Evolutionary conservation across 2,113 vertebrate species (phyloP).

Genomic region (Hipposideros armiger): DNA sequence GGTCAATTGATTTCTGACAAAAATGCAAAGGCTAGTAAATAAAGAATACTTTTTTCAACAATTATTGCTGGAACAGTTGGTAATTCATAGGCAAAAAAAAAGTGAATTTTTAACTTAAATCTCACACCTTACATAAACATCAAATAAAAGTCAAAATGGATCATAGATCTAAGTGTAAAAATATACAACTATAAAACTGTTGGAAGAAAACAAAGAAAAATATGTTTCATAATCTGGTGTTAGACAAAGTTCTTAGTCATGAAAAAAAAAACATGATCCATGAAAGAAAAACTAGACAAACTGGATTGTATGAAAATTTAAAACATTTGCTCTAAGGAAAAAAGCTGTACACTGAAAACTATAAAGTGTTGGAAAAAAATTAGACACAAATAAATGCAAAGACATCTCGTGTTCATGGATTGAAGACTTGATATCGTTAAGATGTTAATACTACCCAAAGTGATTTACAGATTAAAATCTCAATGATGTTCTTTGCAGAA

Average conservation of each 20-base stretch:
- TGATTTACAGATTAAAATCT: constrained; percentile 31
- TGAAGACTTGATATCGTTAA: constrained; percentile 16
- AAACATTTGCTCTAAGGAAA: background rate
- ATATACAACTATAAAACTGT: constrained; percentile 36
- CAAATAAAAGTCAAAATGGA: constrained; percentile 37
- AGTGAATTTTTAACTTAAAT: constrained; percentile 29
- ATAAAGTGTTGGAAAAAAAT: constrained; percentile 28
- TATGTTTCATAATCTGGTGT: constrained; percentile 25
- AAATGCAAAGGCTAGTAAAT: constrained; percentile 43
- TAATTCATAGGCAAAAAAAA: constrained; percentile 42
- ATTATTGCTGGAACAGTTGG: background rate
- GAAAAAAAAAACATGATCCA: background rate
- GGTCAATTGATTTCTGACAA: constrained; percentile 43
- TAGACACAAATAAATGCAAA: constrained; percentile 19
- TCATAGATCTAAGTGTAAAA: constrained; percentile 48
- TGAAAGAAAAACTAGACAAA: constrained; percentile 3
- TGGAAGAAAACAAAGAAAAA: constrained; percentile 5
- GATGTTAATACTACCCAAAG: background rate
- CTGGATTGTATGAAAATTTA: background rate
- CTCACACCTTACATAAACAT: constrained; percentile 43
- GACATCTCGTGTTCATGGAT: background rate
- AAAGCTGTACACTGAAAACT: constrained; percentile 40
- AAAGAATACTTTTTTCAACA: constrained; percentile 2
- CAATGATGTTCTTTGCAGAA: constrained; percentile 48
- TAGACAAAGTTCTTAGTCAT: constrained; percentile 19